phyloP scores from a whole-genome alignment of 1,140 invertebrate species.

The Lasioglossum baleicum region DNA sequence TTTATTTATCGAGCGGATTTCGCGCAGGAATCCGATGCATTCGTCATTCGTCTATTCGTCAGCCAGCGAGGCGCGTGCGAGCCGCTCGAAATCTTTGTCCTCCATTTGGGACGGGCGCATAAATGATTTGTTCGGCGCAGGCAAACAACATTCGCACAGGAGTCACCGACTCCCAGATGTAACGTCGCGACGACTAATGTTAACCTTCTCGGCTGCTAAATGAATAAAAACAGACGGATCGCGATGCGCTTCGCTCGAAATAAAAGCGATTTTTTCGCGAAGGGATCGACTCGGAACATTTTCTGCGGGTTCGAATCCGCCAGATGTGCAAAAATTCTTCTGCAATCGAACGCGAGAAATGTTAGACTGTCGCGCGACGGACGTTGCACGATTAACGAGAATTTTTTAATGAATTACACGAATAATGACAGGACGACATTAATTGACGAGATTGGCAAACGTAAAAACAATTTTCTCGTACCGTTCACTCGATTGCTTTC shows the following conservation, averaged over 20 bases:
- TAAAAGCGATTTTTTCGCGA: constrained; percentile 48
- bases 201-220: constrained; percentile 61
- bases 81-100: constrained; percentile 3
- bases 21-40: background rate
- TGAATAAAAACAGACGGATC: constrained; percentile 60
- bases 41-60: background rate
- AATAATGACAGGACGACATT: too few species aligned
- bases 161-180: constrained; percentile 64
- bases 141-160: constrained; percentile 47
- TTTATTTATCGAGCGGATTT: constrained; percentile 13
- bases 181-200: constrained; percentile 66
- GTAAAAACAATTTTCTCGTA: too few species aligned
- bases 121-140: constrained; percentile 60
- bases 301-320: background rate
- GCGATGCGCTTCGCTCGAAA: constrained; percentile 54
- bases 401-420: too few species aligned
- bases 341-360: too few species aligned
- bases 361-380: background rate
- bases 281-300: background rate
- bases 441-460: too few species aligned
- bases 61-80: background rate
- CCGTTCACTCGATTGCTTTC: too few species aligned
- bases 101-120: background rate
- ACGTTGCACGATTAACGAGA: background rate
- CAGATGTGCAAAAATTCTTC: too few species aligned